Conservation (phyloP, 2,888 invertebrate genomes). For the Strigamia maritima region DNA sequence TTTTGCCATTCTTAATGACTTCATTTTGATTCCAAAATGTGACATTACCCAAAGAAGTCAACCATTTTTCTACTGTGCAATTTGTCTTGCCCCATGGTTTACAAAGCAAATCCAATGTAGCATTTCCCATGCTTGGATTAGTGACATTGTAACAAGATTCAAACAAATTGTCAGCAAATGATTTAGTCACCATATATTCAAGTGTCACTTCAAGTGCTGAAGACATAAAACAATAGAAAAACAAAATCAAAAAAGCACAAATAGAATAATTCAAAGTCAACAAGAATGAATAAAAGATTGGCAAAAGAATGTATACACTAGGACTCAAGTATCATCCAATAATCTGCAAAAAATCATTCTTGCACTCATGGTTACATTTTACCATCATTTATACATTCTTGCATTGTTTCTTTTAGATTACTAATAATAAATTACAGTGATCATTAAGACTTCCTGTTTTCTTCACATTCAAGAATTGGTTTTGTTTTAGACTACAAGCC, state of each 20-base stretch:
- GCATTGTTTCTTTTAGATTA: no score
- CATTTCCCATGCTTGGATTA: neutral
- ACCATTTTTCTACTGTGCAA: constrained; percentile 19
- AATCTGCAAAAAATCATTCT: no score
- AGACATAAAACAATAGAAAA: neutral
- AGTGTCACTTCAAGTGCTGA: neutral
- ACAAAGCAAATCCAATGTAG: neutral
- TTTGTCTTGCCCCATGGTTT: constrained; percentile 4
- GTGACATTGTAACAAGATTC: constrained; percentile 11
- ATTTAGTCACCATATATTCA: neutral
- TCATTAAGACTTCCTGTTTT: neutral
- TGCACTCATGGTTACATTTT: no score
- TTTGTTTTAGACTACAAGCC: neutral
- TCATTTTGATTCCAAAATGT: neutral
- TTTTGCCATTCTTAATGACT: neutral
- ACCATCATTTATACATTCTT: no score
- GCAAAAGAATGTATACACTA: no score
- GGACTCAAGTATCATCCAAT: no score
- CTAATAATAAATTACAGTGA: no score
- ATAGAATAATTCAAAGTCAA: no score
- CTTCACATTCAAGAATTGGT: neutral
- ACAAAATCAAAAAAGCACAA: neutral
- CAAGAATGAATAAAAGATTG: no score
- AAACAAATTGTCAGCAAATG: neutral
- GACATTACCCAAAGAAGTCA: neutral